Conservation (phyloP, 2,888 invertebrate genomes). For the Meloe dianella region DNA sequence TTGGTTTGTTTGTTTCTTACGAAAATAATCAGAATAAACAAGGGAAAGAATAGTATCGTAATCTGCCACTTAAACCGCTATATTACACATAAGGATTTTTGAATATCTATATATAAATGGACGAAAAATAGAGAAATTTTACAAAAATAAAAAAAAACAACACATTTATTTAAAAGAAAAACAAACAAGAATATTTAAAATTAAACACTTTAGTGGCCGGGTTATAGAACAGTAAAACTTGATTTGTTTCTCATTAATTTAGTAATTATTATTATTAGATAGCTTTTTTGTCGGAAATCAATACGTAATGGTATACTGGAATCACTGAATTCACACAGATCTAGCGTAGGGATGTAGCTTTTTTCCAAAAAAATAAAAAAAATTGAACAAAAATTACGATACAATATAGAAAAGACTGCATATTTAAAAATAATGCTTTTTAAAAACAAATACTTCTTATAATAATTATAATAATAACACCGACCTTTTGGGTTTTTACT, state of each 20-base stretch:
- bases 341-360: conserved; percentile 38
- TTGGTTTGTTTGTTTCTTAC: background rate
- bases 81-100: conserved; percentile 50
- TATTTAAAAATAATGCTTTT: conserved; percentile 43
- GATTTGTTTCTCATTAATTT: conserved; percentile 31
- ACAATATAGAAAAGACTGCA: conserved; percentile 57
- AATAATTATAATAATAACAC: conserved; percentile 9
- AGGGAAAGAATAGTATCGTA: conserved; percentile 47
- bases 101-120: no score
- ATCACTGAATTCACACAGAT: conserved; percentile 14
- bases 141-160: no score
- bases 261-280: conserved; percentile 42
- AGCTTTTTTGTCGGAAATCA: conserved; percentile 43
- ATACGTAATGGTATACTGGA: conserved; percentile 51
- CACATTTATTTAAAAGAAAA: conserved; percentile 41
- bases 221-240: conserved; percentile 47
- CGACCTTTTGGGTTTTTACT: conserved; percentile 44
- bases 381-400: conserved; percentile 46
- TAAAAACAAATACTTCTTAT: background rate
- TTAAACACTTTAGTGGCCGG: conserved; percentile 32
- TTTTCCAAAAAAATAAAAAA: conserved; percentile 27
- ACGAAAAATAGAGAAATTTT: background rate
- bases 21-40: background rate
- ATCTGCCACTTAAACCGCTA: conserved; percentile 58
- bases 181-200: conserved; percentile 34